These are phyloP conservation scores for Gadopsis marmoratus DNA, from an alignment of 2,797 vertebrate species.

Conservation along the genomic window DNA sequence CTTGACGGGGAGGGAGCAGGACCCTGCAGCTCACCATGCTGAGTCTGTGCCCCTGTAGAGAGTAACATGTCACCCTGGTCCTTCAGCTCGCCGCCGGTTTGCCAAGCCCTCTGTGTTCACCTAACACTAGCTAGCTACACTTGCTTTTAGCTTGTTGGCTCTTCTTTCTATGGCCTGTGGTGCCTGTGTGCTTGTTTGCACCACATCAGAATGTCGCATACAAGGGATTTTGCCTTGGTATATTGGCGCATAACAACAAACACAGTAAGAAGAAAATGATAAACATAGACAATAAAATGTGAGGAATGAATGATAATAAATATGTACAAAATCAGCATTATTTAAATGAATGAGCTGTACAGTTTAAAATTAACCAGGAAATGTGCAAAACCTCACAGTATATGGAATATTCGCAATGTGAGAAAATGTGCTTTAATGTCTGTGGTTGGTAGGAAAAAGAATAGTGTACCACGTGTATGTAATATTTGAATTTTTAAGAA, in stretches of 20 bases:
- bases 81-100: constrained; percentile 28
- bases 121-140: constrained; percentile 1
- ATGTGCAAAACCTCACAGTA: too few relatives aligned
- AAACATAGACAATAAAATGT: too few relatives aligned
- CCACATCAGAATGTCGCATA: too few relatives aligned
- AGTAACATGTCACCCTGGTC: constrained; percentile 29
- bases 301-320: too few relatives aligned
- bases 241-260: too few relatives aligned
- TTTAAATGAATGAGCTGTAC: too few relatives aligned
- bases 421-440: too few relatives aligned
- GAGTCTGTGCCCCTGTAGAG: constrained; percentile 29
- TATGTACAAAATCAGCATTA: too few relatives aligned
- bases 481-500: neutral
- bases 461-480: neutral
- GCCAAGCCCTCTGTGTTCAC: constrained; percentile 8
- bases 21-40: constrained; percentile 29
- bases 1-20: constrained; percentile 38
- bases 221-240: too few relatives aligned
- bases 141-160: constrained; percentile 26
- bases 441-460: neutral
- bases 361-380: too few relatives aligned
- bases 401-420: too few relatives aligned
- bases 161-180: neutral
- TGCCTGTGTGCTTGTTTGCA: neutral
- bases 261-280: too few relatives aligned